Percentiles rank a stretch among this genome's conserved stretches.
Conservation (phyloP, 2,113 vertebrate species). For the Octodon degus region DNA sequence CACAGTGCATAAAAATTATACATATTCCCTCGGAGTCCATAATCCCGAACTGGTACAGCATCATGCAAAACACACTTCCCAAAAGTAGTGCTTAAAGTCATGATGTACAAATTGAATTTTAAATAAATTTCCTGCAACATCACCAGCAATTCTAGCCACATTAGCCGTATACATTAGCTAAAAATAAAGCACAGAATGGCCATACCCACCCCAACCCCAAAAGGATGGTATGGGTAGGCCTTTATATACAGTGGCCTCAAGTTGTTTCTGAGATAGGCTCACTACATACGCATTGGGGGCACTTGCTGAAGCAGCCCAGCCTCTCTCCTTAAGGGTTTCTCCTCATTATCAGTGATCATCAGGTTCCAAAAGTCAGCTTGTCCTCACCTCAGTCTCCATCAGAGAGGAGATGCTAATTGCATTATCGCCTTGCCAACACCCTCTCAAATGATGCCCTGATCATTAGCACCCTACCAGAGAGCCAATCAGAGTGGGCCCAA, state of each 20-base stretch:
- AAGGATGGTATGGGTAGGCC: neutral
- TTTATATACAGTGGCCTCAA: neutral
- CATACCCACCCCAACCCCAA: neutral
- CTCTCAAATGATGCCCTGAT: slow-evolving; percentile 54
- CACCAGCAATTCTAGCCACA: slow-evolving; percentile 57
- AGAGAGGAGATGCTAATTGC: slow-evolving; percentile 73
- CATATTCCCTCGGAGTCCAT: slow-evolving; percentile 59
- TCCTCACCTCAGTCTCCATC: slow-evolving; percentile 71
- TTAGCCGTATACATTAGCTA: slow-evolving; percentile 51
- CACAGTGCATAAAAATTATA: slow-evolving; percentile 69
- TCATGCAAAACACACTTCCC: slow-evolving; percentile 67
- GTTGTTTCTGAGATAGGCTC: neutral
- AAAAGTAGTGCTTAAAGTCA: slow-evolving; percentile 75
- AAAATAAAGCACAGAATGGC: slow-evolving; percentile 38
- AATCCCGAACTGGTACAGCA: slow-evolving; percentile 57
- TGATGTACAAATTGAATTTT: slow-evolving; percentile 63
- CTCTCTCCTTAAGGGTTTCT: slow-evolving; percentile 27
- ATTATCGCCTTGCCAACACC: slow-evolving; percentile 75
- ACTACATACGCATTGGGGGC: neutral
- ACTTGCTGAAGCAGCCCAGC: neutral
- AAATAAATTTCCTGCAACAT: slow-evolving; percentile 80
- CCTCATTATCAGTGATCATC: slow-evolving; percentile 59
- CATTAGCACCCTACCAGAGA: slow-evolving; percentile 45
- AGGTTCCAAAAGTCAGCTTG: slow-evolving; percentile 50
- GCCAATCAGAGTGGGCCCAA: slow-evolving; percentile 65